These are phyloP conservation scores for Trichoplax adhaerens DNA, from an alignment of 37 sponge, comb jelly and placozoan species.

Conservation along the genomic window DNA sequence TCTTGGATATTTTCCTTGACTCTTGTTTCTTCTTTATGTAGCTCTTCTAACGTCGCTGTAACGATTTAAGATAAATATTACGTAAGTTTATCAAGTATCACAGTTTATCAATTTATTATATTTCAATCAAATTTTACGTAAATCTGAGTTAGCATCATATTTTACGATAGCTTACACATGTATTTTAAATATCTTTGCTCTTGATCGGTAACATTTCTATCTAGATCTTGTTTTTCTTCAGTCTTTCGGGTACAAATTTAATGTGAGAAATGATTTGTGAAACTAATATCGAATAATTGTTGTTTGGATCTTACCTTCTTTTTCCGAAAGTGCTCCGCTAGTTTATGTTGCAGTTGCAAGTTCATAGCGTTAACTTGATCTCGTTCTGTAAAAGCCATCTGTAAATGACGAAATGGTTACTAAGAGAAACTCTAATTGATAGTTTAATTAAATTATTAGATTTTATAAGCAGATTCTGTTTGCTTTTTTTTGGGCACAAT, in stretches of 20 bases:
- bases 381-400: conserved; percentile 31
- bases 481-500: no score
- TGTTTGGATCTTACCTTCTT: conserved; percentile 29
- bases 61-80: background rate
- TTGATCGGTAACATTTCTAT: conserved; percentile 62
- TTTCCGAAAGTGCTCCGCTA: conserved; percentile 66
- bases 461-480: no score
- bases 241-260: conserved; percentile 13
- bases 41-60: conserved; percentile 26
- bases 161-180: conserved; percentile 22
- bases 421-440: no score
- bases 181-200: conserved; percentile 71
- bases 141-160: conserved; percentile 6
- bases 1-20: conserved; percentile 16
- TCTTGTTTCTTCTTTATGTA: conserved; percentile 31
- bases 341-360: conserved; percentile 59
- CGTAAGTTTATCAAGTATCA: conserved; percentile 3
- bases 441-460: no score
- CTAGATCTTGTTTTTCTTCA: conserved; percentile 63
- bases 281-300: background rate
- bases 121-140: background rate
- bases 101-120: background rate
- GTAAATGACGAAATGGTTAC: background rate
- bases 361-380: conserved; percentile 30
- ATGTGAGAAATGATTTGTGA: background rate